A percentile compares a stretch with the other conserved stretches of the same genome.
These are phyloP conservation scores for Paracanthobrama guichenoti DNA, from an alignment of 2,113 vertebrate genomes.

Conservation along the genomic window DNA sequence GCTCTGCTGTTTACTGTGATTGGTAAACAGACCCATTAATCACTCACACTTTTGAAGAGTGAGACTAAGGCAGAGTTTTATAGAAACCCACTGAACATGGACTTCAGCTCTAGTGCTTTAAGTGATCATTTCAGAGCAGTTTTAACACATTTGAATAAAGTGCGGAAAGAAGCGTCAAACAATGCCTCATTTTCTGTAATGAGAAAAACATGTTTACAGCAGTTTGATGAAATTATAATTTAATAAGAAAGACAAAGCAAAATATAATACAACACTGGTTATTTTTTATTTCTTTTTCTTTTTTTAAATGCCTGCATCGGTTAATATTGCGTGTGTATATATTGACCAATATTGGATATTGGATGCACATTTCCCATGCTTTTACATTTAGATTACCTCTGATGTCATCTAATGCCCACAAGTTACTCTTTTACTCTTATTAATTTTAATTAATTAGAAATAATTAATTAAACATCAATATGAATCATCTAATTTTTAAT, in stretches of 20 bases:
- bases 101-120: not conserved
- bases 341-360: not conserved
- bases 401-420: not conserved
- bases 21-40: slow-evolving; percentile 34
- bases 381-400: not conserved
- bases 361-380: not conserved
- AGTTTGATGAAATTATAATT: not conserved
- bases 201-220: not conserved
- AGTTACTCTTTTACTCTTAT: not conserved
- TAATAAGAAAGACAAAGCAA: not conserved
- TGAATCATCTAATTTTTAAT: not conserved
- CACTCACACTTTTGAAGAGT: slow-evolving; percentile 6
- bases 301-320: not conserved
- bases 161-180: not conserved
- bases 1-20: not conserved
- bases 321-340: not conserved
- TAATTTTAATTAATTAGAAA: not conserved
- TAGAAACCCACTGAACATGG: not conserved
- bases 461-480: too few species aligned
- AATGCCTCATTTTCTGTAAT: not conserved
- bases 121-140: not conserved
- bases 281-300: not conserved
- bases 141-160: not conserved
- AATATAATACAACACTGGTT: not conserved
- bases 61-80: not conserved